phyloP scores from a whole-genome alignment of 2,888 invertebrate species.

The Clivina fossor region DNA sequence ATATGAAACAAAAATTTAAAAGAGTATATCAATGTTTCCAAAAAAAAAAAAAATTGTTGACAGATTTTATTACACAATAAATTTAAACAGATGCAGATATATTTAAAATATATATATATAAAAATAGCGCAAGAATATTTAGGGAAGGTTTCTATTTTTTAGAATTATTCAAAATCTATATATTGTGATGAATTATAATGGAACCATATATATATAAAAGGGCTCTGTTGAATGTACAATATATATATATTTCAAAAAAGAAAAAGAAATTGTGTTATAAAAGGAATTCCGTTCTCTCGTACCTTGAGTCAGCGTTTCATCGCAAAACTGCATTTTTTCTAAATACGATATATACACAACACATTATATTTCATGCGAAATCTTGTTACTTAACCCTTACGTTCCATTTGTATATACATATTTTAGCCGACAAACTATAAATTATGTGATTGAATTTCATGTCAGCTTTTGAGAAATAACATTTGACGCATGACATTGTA shows the following conservation, averaged over 20 bases:
- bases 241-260: constrained; percentile 29
- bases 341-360: too few species aligned
- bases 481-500: constrained; percentile 31
- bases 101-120: background rate
- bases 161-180: constrained; percentile 17
- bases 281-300: background rate
- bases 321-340: too few species aligned
- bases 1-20: too few species aligned
- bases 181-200: constrained; percentile 25
- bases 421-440: background rate
- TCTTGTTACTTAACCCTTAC: constrained; percentile 6
- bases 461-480: too few species aligned
- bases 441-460: constrained; percentile 1
- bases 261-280: constrained; percentile 1
- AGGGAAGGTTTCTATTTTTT: constrained; percentile 21
- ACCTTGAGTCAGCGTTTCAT: background rate
- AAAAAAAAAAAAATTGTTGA: constrained; percentile 29
- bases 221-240: constrained; percentile 28
- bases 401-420: constrained; percentile 1
- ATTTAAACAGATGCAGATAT: too few species aligned
- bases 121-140: constrained; percentile 17
- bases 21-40: constrained; percentile 22
- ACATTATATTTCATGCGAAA: too few species aligned
- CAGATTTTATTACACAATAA: too few species aligned
- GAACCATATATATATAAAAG: constrained; percentile 5